Conservation (phyloP, 2,888 invertebrate genomes). For the Brachyptera risi region DNA sequence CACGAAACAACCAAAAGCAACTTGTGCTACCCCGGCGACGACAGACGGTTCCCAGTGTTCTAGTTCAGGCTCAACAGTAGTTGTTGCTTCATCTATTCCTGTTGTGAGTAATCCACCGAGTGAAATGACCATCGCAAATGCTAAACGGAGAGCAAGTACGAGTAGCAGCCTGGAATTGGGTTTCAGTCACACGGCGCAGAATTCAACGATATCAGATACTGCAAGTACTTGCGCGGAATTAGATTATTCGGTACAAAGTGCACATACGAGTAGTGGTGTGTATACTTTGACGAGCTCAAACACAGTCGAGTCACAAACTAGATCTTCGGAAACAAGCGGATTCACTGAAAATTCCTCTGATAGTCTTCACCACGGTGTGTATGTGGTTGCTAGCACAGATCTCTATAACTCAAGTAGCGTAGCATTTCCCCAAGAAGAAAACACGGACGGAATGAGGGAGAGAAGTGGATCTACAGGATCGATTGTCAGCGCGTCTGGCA, state of each 20-base stretch:
- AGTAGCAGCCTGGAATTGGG: conserved; percentile 79
- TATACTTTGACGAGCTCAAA: conserved; percentile 31
- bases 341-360: conserved; percentile 45
- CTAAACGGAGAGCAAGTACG: conserved; percentile 63
- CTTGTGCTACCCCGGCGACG: conserved; percentile 40
- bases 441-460: conserved; percentile 52
- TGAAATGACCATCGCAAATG: conserved; percentile 5
- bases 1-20: neutral
- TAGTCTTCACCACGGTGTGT: conserved; percentile 23
- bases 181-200: conserved; percentile 83
- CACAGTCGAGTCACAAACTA: conserved; percentile 41
- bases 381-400: conserved; percentile 21
- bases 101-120: neutral
- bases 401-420: neutral
- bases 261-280: conserved; percentile 35
- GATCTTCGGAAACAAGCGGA: conserved; percentile 80
- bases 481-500: conserved; percentile 70
- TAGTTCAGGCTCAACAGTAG: conserved; percentile 84
- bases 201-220: conserved; percentile 69
- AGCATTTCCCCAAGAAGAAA: neutral
- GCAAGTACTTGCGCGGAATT: conserved; percentile 62
- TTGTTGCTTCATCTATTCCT: conserved; percentile 52
- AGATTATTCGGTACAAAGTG: conserved; percentile 50
- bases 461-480: conserved; percentile 62
- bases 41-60: conserved; percentile 69